phyloP scores from a whole-genome alignment of 2,797 vertebrate species.

The Intellagama lesueurii region DNA sequence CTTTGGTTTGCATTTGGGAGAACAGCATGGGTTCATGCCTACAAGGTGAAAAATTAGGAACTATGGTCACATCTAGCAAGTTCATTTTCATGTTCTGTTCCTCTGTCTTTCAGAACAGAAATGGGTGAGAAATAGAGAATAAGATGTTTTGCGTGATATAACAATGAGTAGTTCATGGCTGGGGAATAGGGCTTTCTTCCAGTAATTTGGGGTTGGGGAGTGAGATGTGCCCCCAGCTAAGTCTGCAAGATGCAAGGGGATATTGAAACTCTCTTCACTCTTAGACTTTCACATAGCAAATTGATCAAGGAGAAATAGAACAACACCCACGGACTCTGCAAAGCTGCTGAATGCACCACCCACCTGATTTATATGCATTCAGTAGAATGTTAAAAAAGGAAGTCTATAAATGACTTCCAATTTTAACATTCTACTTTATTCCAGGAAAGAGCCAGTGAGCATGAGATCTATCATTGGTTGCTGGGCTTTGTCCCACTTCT shows the following conservation, averaged over 20 bases:
- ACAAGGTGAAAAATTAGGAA: neutral
- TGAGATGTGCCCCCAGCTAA: no score
- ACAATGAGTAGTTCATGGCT: no score
- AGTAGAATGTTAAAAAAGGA: neutral
- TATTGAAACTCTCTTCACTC: neutral
- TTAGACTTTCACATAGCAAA: neutral
- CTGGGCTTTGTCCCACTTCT: neutral
- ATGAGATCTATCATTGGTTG: neutral
- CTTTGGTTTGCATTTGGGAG: neutral
- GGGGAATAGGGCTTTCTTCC: no score
- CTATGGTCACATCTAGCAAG: neutral
- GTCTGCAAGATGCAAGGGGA: neutral
- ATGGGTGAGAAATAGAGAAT: no score
- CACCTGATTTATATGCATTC: neutral
- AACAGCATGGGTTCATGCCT: neutral
- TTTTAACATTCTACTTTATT: neutral
- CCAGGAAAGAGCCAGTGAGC: neutral
- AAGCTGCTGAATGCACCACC: neutral
- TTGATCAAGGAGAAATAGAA: neutral
- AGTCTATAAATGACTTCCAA: neutral
- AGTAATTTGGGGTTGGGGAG: no score
- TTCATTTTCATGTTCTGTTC: neutral
- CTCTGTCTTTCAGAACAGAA: neutral
- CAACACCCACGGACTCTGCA: no score
- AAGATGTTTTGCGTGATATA: neutral